Conservation (phyloP, 2,797 vertebrate genomes). For the Allenopithecus nigroviridis region DNA sequence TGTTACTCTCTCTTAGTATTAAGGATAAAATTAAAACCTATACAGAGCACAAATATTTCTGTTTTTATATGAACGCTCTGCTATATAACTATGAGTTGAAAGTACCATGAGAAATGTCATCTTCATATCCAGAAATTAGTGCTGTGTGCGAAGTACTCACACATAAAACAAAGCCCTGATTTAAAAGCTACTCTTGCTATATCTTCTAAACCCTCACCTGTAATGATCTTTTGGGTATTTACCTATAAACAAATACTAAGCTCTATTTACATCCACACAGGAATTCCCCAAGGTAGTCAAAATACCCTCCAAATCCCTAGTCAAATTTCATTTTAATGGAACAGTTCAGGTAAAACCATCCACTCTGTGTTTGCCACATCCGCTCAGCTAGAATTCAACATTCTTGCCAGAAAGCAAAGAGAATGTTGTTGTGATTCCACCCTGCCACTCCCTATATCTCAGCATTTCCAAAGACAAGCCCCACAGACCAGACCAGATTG, state of each 20-base stretch:
- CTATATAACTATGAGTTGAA: background rate
- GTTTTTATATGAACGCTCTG: background rate
- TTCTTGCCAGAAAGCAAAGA: conserved; percentile 26
- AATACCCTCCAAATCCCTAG: conserved; percentile 49
- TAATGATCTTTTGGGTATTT: conserved; percentile 44
- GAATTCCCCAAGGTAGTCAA: conserved; percentile 42
- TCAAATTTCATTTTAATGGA: conserved; percentile 33
- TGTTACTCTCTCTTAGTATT: background rate
- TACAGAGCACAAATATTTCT: background rate
- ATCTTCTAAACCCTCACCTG: background rate
- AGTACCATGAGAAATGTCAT: background rate
- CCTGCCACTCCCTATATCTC: background rate
- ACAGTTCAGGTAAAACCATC: background rate
- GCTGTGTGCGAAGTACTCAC: background rate
- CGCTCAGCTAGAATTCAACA: background rate
- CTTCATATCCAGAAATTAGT: background rate
- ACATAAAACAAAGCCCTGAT: background rate
- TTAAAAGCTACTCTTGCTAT: background rate
- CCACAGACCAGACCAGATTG: background rate
- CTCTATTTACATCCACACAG: conserved; percentile 49
- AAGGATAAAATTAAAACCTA: background rate
- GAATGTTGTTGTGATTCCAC: background rate
- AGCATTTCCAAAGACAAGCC: background rate
- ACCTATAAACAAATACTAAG: conserved; percentile 58
- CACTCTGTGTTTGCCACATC: background rate